Conservation (phyloP, 1,140 invertebrate genomes). For the Spodoptera litura region DNA sequence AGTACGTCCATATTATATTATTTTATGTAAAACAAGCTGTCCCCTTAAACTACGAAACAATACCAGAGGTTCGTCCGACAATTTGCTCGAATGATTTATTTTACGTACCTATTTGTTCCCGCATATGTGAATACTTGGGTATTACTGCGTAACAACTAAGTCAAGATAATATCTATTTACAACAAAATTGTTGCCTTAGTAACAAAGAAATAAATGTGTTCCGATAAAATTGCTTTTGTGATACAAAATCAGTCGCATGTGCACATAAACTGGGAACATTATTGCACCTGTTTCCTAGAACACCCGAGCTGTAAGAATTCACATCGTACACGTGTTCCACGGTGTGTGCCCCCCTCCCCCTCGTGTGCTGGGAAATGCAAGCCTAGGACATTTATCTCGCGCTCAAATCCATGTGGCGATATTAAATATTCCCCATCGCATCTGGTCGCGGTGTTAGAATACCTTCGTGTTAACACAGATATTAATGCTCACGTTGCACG, state of each 20-base stretch:
- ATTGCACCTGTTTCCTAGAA: slow-evolving; percentile 23
- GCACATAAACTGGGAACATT: slow-evolving; percentile 27
- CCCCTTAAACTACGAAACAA: no score
- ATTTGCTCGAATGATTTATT: no score
- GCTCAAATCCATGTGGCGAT: slow-evolving; percentile 38
- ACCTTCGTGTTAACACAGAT: slow-evolving; percentile 24
- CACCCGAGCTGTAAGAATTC: slow-evolving; percentile 21
- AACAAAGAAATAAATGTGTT: no score
- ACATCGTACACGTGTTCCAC: background rate
- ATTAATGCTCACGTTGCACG: slow-evolving; percentile 7
- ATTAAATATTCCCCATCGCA: slow-evolving; percentile 41
- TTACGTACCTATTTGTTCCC: no score
- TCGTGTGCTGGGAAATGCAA: background rate
- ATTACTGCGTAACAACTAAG: no score
- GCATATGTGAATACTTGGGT: no score
- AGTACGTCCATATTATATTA: no score
- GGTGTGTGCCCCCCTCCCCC: background rate
- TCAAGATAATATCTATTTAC: background rate
- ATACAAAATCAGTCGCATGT: slow-evolving; percentile 17
- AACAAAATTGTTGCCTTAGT: background rate
- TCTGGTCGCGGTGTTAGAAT: slow-evolving; percentile 16
- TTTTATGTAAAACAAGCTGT: no score
- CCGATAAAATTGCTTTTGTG: background rate
- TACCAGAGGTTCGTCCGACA: no score
- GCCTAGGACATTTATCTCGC: slow-evolving; percentile 37